These are phyloP conservation scores for Beroe forskalii DNA, from an alignment of 37 sponge, comb jelly and placozoan species.

Conservation along the genomic window DNA sequence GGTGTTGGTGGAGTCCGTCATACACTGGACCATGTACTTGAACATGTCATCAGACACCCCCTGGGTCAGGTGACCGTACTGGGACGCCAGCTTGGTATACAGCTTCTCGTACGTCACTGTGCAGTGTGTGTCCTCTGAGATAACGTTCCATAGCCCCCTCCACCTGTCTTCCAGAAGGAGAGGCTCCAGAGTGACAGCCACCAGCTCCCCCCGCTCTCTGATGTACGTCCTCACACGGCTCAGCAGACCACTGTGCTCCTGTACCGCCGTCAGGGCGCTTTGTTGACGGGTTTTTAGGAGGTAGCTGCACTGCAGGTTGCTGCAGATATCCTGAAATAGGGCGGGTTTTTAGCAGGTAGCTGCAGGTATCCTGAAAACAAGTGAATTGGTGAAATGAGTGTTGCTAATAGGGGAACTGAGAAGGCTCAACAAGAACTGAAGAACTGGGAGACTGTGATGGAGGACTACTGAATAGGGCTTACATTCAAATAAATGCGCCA, in stretches of 20 bases:
- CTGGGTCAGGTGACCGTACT: conserved; percentile 26
- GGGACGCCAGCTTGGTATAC: not conserved
- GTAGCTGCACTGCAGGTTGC: conserved; percentile 63
- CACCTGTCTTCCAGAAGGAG: conserved; percentile 38
- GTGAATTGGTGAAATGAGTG: too few relatives aligned
- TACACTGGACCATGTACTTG: conserved; percentile 64
- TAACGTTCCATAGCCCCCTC: conserved; percentile 60
- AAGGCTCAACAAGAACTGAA: too few relatives aligned
- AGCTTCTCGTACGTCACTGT: not conserved
- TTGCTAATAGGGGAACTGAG: too few relatives aligned
- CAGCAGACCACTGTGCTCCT: conserved; percentile 32
- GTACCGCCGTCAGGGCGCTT: conserved; percentile 14
- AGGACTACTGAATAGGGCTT: too few relatives aligned
- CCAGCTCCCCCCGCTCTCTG: conserved; percentile 8
- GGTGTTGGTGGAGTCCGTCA: conserved; percentile 1
- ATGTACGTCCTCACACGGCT: not conserved
- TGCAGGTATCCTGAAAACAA: too few relatives aligned
- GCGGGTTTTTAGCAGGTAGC: conserved; percentile 62
- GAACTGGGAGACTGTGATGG: too few relatives aligned
- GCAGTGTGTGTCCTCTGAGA: conserved; percentile 37
- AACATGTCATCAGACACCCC: conserved; percentile 7
- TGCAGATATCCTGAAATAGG: conserved; percentile 51
- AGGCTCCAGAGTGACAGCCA: conserved; percentile 43
- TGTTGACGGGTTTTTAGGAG: conserved; percentile 62
- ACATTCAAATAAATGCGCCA: too few relatives aligned